Conservation (phyloP, 2,888 invertebrate genomes). For the Horisme vitalbata region DNA sequence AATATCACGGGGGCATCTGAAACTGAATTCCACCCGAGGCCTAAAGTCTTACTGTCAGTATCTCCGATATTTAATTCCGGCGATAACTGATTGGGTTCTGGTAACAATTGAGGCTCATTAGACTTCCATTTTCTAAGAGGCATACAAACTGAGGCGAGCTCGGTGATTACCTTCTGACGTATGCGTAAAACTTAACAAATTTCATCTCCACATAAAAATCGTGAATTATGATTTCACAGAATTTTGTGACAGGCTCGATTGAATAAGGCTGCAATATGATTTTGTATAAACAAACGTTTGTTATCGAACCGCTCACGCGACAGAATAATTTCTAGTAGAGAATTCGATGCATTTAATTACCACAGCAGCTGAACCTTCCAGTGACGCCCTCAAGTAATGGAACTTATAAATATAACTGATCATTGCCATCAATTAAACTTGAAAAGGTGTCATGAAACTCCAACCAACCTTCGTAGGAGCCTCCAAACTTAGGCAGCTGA, state of each 20-base stretch:
- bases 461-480: conserved; percentile 30
- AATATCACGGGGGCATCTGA: conserved; percentile 14
- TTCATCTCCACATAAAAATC: neutral
- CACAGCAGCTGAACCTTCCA: conserved; percentile 30
- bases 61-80: conserved; percentile 12
- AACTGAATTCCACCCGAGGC: conserved; percentile 5
- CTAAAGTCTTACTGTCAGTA: conserved; percentile 1
- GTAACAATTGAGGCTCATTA: conserved; percentile 16
- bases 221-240: neutral
- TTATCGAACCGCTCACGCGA: conserved; percentile 33
- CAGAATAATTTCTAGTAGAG: conserved; percentile 25
- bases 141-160: conserved; percentile 18
- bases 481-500: conserved; percentile 9
- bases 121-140: conserved; percentile 26
- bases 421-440: conserved; percentile 31
- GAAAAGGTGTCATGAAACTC: conserved; percentile 34
- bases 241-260: neutral
- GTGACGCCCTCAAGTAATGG: conserved; percentile 32
- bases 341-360: conserved; percentile 29
- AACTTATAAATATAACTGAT: conserved; percentile 36
- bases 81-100: conserved; percentile 3
- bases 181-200: neutral
- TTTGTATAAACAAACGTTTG: no score
- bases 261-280: no score
- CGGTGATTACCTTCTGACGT: conserved; percentile 2